phyloP scores from a whole-genome alignment of 2,113 vertebrate genomes.

The Chrysemys picta region DNA sequence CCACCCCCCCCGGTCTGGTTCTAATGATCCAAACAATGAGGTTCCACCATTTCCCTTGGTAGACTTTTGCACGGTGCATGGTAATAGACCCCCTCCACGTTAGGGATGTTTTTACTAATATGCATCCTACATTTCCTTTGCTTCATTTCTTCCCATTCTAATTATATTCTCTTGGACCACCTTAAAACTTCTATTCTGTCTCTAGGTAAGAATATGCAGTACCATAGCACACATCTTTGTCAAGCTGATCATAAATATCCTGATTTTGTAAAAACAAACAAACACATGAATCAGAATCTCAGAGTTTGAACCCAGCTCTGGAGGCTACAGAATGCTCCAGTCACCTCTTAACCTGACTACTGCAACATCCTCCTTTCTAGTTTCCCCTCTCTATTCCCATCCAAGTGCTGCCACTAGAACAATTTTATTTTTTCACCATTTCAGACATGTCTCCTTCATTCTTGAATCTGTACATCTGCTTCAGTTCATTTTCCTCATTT shows the following conservation, averaged over 20 bases:
- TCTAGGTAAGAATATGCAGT: background rate
- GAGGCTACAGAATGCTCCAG: slow-evolving; percentile 30
- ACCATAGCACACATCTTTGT: background rate
- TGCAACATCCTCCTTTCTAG: background rate
- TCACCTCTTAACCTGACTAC: slow-evolving; percentile 14
- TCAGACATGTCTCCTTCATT: slow-evolving; percentile 11
- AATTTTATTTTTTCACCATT: slow-evolving; percentile 42
- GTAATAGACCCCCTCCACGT: background rate
- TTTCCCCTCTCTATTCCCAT: background rate
- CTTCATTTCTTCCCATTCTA: background rate
- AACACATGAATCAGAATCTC: background rate
- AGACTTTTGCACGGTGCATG: background rate
- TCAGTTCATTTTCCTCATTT: slow-evolving; percentile 12
- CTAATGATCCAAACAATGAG: background rate
- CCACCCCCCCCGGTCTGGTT: background rate
- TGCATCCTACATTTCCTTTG: background rate
- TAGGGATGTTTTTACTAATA: background rate
- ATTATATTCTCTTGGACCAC: slow-evolving; percentile 1
- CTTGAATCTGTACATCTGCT: slow-evolving; percentile 23
- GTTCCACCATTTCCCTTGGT: background rate
- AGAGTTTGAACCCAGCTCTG: slow-evolving; percentile 19
- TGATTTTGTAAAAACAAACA: background rate
- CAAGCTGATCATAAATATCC: background rate
- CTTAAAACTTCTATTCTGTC: background rate
- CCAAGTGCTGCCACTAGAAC: slow-evolving; percentile 14